Evolutionary conservation across 2,888 invertebrate species (phyloP), one percentile per base, ranked within the genome.

Genomic region (Cyrtodaria siliqua): DNA sequence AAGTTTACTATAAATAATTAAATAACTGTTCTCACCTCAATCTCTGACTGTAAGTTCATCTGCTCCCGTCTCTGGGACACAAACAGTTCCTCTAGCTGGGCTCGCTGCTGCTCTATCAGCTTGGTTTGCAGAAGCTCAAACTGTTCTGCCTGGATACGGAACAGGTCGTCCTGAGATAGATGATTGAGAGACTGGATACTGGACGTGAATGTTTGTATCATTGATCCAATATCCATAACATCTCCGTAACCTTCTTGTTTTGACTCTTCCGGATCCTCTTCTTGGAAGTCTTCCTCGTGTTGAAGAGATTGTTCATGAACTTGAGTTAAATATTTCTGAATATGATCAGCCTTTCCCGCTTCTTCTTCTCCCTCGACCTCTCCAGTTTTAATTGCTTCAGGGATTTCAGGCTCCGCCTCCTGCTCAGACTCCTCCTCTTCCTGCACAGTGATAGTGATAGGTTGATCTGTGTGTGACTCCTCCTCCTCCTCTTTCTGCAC

Each of bases 31-130:
- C 70, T 40, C n/a, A 68, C 68, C 73, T 87, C 85, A 42, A 90
- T 88, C 63, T 89, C 89, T 16, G 78, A 33, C 70, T 89, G 87
- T 42, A 90, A 70, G 27, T 79, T 60, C 75, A 89, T 71, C 74
- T 89, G 89, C 66, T 90, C 88, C 2, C 95, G 94, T 86, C 96
- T 95, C 82, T 96, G 95, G 44, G 94, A 73, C 2, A 89, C 84
- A 85, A 90, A 89, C 59, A 90, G 74, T 50, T 89, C 88, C 74
- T 89, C 90, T 49, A 90, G 81, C 47, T 90, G 89, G 16, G 79
- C 75, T 8, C 95, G 94, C 87, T 96, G 96, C 78, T 95, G 95
- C 40, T 94, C 94, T 85, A 89, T 87, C 86, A 91, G 81, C 82
- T 88, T 86, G 53, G 86, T 78, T 14, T 86, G 82, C 55, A 88